These are phyloP conservation scores for Desmodus rotundus DNA, from an alignment of 2,113 vertebrate species.

Conservation along the genomic window DNA sequence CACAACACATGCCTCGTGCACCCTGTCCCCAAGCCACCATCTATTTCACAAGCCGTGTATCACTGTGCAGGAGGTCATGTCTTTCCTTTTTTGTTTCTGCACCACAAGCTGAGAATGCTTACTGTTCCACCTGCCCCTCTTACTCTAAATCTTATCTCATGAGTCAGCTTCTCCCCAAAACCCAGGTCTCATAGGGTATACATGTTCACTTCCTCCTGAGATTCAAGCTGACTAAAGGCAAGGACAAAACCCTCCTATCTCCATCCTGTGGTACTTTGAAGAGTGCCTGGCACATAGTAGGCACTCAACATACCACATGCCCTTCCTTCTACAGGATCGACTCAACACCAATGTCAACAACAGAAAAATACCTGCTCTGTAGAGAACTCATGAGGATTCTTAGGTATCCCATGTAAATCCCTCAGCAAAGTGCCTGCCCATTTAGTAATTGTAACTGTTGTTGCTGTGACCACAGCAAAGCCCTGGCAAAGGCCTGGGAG, in stretches of 20 bases:
- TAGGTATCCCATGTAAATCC: background rate
- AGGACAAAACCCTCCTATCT: background rate
- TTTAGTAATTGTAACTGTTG: background rate
- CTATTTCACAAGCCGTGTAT: background rate
- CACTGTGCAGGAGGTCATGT: background rate
- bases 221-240: background rate
- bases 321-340: background rate
- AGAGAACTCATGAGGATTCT: background rate
- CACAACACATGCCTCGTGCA: fast-evolving
- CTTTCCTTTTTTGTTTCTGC: background rate
- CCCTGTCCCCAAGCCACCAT: background rate
- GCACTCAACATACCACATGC: background rate
- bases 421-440: background rate
- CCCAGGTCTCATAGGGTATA: background rate
- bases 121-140: background rate
- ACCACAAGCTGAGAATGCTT: background rate
- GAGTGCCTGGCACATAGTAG: background rate
- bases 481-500: background rate
- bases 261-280: background rate
- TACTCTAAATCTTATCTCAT: background rate
- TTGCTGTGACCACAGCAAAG: background rate
- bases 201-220: background rate
- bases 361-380: background rate
- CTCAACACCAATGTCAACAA: background rate
- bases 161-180: background rate